phyloP scores from a whole-genome alignment of 1,140 invertebrate species.

The Cydia splendana region DNA sequence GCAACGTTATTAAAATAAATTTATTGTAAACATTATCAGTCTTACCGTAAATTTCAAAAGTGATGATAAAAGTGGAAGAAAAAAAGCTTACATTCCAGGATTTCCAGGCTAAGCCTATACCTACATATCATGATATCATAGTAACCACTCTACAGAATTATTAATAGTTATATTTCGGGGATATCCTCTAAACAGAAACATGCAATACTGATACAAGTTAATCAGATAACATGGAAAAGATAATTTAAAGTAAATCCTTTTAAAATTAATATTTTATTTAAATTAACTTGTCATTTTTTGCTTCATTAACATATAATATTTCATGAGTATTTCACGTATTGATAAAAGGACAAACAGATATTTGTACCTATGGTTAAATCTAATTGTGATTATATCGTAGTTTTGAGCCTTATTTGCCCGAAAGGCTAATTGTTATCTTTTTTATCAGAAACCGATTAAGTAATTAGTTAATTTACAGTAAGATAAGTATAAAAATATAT shows the following conservation, averaged over 20 bases:
- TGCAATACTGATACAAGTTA: too few relatives aligned
- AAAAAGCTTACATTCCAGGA: too few relatives aligned
- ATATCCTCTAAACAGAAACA: too few relatives aligned
- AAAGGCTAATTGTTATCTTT: neutral
- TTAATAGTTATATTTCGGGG: too few relatives aligned
- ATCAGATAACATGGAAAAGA: too few relatives aligned
- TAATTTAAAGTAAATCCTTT: too few relatives aligned
- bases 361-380: neutral
- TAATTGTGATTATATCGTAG: conserved; percentile 26
- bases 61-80: conserved; percentile 9
- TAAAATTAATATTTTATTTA: neutral
- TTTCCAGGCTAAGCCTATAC: too few relatives aligned
- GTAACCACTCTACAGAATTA: too few relatives aligned
- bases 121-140: too few relatives aligned
- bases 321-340: neutral
- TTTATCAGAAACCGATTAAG: neutral
- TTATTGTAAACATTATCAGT: conserved; percentile 18
- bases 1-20: conserved; percentile 14
- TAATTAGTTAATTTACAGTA: neutral
- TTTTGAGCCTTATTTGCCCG: conserved; percentile 1
- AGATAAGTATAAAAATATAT: neutral
- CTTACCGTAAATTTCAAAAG: neutral
- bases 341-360: conserved; percentile 33
- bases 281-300: neutral
- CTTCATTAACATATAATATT: neutral